Conservation (phyloP, 2,888 invertebrate species). For the Folsomia manolachei region DNA sequence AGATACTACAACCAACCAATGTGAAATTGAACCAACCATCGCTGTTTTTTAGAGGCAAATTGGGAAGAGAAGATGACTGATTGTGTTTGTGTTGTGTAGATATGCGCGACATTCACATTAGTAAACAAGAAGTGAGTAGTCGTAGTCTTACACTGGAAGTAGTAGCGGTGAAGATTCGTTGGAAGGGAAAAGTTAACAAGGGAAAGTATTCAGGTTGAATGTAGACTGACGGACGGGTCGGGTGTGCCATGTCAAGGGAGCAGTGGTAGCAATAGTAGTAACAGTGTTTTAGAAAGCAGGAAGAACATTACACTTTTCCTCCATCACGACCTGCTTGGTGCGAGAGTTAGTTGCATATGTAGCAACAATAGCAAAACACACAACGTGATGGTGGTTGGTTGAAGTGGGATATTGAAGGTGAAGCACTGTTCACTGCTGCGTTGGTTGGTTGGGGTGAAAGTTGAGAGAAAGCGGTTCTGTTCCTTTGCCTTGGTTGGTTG, state of each 20-base stretch:
- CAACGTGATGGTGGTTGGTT: background rate
- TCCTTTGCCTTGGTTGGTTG: background rate
- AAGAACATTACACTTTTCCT: no score
- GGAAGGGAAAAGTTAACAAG: background rate
- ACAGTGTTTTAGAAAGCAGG: no score
- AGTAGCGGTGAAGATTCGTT: background rate
- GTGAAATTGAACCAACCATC: background rate
- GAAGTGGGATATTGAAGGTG: background rate
- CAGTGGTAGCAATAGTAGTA: no score
- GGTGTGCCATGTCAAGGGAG: no score
- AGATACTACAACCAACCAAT: no score
- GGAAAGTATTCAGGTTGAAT: background rate
- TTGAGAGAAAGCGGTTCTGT: slow-evolving; percentile 14
- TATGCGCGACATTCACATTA: slow-evolving; percentile 20
- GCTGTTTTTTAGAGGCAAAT: no score
- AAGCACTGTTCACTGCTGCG: background rate
- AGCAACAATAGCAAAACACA: no score
- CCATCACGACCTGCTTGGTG: no score
- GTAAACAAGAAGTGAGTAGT: background rate
- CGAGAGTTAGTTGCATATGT: no score
- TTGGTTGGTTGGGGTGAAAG: slow-evolving; percentile 16
- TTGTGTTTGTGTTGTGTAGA: slow-evolving; percentile 18
- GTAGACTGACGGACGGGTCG: background rate
- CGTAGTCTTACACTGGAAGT: background rate
- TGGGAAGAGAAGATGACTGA: slow-evolving; percentile 2